These are phyloP conservation scores for Napeogenes inachia DNA, from an alignment of 2,888 invertebrate species.

Conservation along the genomic window DNA sequence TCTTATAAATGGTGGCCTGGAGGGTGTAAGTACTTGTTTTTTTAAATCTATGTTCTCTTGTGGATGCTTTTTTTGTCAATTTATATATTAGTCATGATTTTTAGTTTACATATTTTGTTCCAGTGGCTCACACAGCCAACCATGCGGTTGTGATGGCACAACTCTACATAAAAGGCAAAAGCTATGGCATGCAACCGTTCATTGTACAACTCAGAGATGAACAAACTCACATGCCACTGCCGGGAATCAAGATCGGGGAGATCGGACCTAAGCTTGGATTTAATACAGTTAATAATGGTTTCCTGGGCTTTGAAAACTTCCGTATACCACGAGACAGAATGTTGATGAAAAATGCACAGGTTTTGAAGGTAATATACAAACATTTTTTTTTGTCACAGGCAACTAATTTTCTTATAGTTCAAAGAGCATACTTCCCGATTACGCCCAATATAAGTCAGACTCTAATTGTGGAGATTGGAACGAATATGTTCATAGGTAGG, in stretches of 20 bases:
- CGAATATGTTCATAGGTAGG: too few relatives aligned
- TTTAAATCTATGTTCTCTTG: neutral
- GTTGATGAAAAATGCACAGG: conserved; percentile 95
- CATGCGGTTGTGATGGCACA: conserved; percentile 95
- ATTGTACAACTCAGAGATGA: conserved; percentile 92
- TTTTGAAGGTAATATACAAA: conserved; percentile 69
- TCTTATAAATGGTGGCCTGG: conserved; percentile 99
- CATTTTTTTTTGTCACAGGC: neutral
- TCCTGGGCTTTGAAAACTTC: conserved; percentile 89
- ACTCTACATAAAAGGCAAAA: conserved; percentile 86
- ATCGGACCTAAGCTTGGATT: conserved; percentile 95
- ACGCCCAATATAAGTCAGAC: too few relatives aligned
- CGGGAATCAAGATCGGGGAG: conserved; percentile 93
- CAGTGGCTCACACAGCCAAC: conserved; percentile 95
- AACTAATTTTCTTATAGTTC: neutral
- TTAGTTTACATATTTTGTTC: conserved; percentile 36
- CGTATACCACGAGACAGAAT: conserved; percentile 91
- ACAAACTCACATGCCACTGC: conserved; percentile 91
- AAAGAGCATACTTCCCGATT: too few relatives aligned
- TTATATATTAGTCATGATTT: neutral
- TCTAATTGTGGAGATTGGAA: too few relatives aligned
- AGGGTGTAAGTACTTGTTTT: conserved; percentile 81
- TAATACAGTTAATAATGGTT: conserved; percentile 94
- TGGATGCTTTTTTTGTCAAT: neutral
- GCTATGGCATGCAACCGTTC: conserved; percentile 93